Percentiles rank a stretch among this genome's conserved stretches.
phyloP scores from a whole-genome alignment of 2,888 invertebrate species.

The Eurytoma californica region DNA sequence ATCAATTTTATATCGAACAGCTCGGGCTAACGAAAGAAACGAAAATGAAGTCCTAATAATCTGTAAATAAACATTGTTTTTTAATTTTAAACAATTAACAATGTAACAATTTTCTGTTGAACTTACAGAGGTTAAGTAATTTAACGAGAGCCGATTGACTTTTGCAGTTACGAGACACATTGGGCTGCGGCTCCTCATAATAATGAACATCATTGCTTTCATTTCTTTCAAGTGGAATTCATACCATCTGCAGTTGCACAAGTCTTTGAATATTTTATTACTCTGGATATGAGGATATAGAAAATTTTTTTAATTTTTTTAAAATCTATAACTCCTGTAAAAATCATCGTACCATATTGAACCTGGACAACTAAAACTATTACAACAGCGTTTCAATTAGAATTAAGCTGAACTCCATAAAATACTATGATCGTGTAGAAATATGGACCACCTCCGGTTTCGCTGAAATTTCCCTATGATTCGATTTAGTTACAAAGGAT shows the following conservation, averaged over 20 bases:
- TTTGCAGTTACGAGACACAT: slow-evolving; percentile 11
- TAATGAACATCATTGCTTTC: slow-evolving; percentile 15
- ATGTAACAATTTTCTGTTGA: neutral
- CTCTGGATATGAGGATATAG: neutral
- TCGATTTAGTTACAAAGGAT: too few species aligned
- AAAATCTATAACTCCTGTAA: too few species aligned
- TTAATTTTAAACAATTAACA: too few species aligned
- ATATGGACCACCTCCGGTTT: too few species aligned
- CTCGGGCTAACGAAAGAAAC: slow-evolving; percentile 17
- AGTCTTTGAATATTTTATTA: slow-evolving; percentile 7
- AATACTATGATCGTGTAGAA: too few species aligned
- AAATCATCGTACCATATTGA: too few species aligned
- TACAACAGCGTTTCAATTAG: too few species aligned
- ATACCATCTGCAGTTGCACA: slow-evolving; percentile 23
- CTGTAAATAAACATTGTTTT: neutral
- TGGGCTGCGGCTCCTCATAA: slow-evolving; percentile 1
- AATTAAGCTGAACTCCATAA: too few species aligned
- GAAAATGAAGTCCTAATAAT: slow-evolving; percentile 20
- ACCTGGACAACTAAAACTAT: too few species aligned
- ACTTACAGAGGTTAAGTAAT: slow-evolving; percentile 15
- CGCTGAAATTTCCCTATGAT: too few species aligned
- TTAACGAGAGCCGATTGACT: neutral
- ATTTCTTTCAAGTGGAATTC: slow-evolving; percentile 1
- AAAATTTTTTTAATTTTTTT: neutral
- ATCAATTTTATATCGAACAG: neutral